Base-by-base conservation (phyloP, 2,113 vertebrate species). In the Saccopteryx leptura region DNA sequence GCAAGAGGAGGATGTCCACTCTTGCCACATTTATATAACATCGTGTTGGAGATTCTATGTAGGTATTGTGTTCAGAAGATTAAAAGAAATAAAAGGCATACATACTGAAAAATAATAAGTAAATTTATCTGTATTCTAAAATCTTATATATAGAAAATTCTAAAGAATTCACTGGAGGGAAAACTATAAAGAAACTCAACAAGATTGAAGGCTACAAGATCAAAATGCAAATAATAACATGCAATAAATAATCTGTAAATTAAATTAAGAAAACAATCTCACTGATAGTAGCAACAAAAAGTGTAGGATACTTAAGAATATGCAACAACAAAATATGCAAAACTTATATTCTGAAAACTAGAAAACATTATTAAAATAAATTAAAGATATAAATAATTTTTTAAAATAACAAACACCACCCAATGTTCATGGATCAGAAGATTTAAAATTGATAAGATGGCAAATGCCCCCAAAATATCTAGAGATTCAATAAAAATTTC, bases 111-210 rank as follows among this genome's bases (percentile, higher is more conserved):
- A 76, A 11, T 39, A 96, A 46, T 66, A 24, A 56, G 10, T 65
- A 90, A 78, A 90, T 79, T 91, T 23, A 91, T 95, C 48, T 80
- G 58, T 87, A 58, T 87, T 95, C 61, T 91, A 50, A 58, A 9
- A 52, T 90, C 48, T 58, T 90, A 60, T 65, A 24, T 76, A 58
- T 72, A 71, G 18, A n/a, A 80, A 52, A 91, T 60, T 18, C 48
- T 74, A 80, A 84, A 11, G 6, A 84, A 58, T 58, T 9, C 46
- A 23, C 65, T 24, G 52, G 33, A 18, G 15, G 48, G 31, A 54
- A 50, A 66, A 46, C 26, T 46, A 79, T 26, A 93, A 60, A 28
- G 69, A 71, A 91, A 71, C 39, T 78, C 52, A 85, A 11, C 15
- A 75, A 81, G 14, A 39, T 88, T 61, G 33, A 24, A 74, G 8